Base-by-base conservation (phyloP, 2,113 vertebrate species). In the Lasiurus cinereus region DNA sequence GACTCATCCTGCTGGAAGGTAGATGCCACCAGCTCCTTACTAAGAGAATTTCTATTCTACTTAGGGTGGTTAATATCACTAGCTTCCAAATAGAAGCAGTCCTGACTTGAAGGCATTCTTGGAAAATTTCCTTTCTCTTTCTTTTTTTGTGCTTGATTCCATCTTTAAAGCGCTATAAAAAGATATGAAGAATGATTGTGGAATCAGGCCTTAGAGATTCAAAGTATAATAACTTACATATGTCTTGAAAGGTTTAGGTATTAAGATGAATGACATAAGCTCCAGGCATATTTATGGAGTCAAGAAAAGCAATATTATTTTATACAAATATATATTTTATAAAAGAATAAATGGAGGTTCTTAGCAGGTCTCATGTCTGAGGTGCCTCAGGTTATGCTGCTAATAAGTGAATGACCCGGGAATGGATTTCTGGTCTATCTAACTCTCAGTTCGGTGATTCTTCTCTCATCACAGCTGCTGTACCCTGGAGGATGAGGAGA, bases 121-220 rank as follows among this genome's bases (percentile, higher is more conserved):
- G 33, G 7, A 14, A 87, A 90, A 82, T 64, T 59, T 59, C 36
- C 15, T 94, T 80, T 74, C 18, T n/a, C 46, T 77, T n/a, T 14
- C 48, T n/a, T 54, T 74, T 79, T 78, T 31, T 39, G 83, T 79
- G 62, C 12, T 29, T 48, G 72, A 70, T 43, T 93, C 50, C 66
- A 84, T 96, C 33, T 85, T 88, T 89, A 96, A 93, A 93, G 54
- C 3, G 67, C 24, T 96, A 96, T 97, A 93, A 92, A 95, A 92
- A 96, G 86, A 64, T 76, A 77, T 67, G 76, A 95, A 83, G 56
- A 93, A 82, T 80, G 39, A 92, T 33, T 87, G 15, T 88, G 22
- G n/a, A 90, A 92, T 94, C 13, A 87, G 24, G 54, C 88, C 72
- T 90, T 33, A n/a, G 80, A 90, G 76, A 93, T 29, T 96, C 59